Evolutionary conservation across 2,888 invertebrate genomes (phyloP).

Genomic region (Cheilosia pagana): DNA sequence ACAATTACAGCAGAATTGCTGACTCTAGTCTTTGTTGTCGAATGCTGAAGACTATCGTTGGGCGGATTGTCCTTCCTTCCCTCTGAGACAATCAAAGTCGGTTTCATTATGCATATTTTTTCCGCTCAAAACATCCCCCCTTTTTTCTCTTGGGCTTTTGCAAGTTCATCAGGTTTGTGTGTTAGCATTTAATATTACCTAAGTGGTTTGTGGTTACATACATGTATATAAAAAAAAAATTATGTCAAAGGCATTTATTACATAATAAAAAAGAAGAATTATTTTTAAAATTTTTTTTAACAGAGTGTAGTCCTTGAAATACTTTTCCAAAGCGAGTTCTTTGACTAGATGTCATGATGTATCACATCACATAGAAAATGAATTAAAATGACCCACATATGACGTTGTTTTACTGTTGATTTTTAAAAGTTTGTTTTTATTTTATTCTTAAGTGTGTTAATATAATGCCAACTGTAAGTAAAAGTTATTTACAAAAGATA

Average conservation of each 20-base stretch:
- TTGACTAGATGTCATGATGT: background rate
- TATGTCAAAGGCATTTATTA: background rate
- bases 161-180: slow-evolving; percentile 45
- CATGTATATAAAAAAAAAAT: background rate
- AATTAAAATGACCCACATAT: background rate
- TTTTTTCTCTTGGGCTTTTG: slow-evolving; percentile 27
- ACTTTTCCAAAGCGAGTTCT: background rate
- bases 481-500: too few species aligned
- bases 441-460: too few species aligned
- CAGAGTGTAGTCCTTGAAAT: background rate
- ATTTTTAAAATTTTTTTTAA: background rate
- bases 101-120: slow-evolving; percentile 49
- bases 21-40: slow-evolving; percentile 39
- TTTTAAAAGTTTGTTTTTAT: background rate
- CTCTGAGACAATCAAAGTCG: slow-evolving; percentile 49
- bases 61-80: slow-evolving; percentile 54
- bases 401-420: too few species aligned
- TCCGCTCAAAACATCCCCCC: slow-evolving; percentile 8
- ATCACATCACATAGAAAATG: background rate
- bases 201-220: slow-evolving; percentile 14
- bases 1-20: slow-evolving; percentile 44
- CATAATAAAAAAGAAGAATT: background rate
- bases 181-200: slow-evolving; percentile 20
- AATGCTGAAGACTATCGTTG: slow-evolving; percentile 32
- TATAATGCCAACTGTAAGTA: too few species aligned